Evolutionary conservation across 1,140 invertebrate species (phyloP).

Genomic region (Aphis craccivora): DNA sequence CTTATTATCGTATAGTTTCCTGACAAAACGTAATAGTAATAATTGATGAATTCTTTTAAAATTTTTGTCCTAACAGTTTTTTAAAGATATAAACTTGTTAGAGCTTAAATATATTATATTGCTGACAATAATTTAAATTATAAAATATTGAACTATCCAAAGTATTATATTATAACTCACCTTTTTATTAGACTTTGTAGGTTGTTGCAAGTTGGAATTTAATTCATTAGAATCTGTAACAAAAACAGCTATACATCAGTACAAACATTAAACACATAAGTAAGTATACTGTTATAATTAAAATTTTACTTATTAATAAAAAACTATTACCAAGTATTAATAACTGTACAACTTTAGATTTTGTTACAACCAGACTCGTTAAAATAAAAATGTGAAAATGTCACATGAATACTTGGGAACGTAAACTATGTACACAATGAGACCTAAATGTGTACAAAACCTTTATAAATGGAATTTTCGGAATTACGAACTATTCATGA

Average conservation of each 20-base stretch:
- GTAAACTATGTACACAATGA: not conserved
- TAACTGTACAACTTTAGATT: not conserved
- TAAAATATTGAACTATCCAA: not conserved
- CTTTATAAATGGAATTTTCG: not conserved
- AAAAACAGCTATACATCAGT: not conserved
- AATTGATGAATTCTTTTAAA: not conserved
- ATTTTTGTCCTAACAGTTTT: not conserved
- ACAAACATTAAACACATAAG: not conserved
- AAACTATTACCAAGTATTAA: not conserved
- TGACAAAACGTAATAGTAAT: not conserved
- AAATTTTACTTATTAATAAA: not conserved
- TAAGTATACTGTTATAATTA: not conserved
- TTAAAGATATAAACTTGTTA: not conserved
- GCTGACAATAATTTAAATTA: not conserved
- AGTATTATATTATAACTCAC: not conserved
- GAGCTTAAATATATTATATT: not conserved
- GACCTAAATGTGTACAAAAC: not conserved
- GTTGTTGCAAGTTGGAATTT: not conserved
- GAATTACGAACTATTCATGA: not conserved
- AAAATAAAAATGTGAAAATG: not conserved
- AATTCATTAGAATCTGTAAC: not conserved
- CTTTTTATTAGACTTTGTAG: not conserved
- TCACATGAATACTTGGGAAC: not conserved
- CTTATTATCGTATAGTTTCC: not conserved
- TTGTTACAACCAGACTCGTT: not conserved